These are phyloP conservation scores for Drosophila sucinea DNA, from an alignment of 1,140 invertebrate species.

Conservation along the genomic window DNA sequence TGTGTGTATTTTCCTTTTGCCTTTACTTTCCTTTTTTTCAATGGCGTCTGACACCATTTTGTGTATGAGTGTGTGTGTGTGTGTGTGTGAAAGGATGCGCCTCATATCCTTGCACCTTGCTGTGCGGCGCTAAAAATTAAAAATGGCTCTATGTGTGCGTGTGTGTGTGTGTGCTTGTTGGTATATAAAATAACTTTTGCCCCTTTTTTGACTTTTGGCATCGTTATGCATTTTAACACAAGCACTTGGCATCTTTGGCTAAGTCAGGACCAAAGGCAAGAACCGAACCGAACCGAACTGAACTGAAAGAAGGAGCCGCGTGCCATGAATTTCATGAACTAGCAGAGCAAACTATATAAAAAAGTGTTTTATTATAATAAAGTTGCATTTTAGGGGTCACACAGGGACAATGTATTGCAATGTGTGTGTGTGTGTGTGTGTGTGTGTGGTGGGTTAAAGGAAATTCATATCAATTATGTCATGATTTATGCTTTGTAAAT, in stretches of 20 bases:
- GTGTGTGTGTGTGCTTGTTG: constrained; percentile 16
- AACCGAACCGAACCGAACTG: constrained; percentile 5
- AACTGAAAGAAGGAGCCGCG: constrained; percentile 24
- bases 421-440: background rate
- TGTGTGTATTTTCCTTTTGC: constrained; percentile 16
- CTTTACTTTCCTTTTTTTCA: constrained; percentile 27
- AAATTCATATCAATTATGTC: constrained; percentile 52
- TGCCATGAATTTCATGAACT: constrained; percentile 47
- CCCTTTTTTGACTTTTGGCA: constrained; percentile 67
- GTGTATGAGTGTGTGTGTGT: constrained; percentile 10
- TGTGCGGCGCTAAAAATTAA: constrained; percentile 56
- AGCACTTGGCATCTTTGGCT: constrained; percentile 49
- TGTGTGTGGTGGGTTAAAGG: background rate
- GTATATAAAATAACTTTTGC: constrained; percentile 71
- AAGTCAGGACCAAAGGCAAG: constrained; percentile 44
- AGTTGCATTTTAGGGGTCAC: constrained; percentile 41
- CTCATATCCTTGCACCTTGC: constrained; percentile 27
- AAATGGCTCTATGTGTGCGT: constrained; percentile 24
- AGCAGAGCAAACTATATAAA: constrained; percentile 15
- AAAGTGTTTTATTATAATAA: constrained; percentile 39
- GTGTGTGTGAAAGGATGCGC: constrained; percentile 26
- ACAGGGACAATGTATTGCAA: constrained; percentile 39
- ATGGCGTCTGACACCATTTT: constrained; percentile 75
- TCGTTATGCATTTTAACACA: constrained; percentile 72
- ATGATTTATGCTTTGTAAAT: constrained; percentile 30